These are phyloP conservation scores for Steinernema khuongi DNA, from an alignment of 1,140 invertebrate species.

Conservation along the genomic window DNA sequence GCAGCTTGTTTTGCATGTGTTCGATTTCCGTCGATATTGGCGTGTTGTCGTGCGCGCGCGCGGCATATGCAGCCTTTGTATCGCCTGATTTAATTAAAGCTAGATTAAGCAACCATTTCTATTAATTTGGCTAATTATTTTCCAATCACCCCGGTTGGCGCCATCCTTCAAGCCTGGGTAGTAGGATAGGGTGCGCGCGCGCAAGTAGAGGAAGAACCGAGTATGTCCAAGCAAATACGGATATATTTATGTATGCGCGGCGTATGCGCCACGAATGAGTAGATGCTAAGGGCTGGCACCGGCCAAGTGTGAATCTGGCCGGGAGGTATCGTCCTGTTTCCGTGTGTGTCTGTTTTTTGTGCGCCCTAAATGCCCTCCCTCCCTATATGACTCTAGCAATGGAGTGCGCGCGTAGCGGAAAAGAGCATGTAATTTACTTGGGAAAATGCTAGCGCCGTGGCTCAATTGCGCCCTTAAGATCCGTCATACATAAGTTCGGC, in stretches of 20 bases:
- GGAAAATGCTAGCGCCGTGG: background rate
- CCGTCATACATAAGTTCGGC: slow-evolving; percentile 1
- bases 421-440: background rate
- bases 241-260: slow-evolving; percentile 11
- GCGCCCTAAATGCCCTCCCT: background rate
- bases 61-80: background rate
- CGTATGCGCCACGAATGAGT: slow-evolving; percentile 6
- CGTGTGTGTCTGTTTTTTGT: background rate
- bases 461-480: background rate
- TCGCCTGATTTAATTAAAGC: background rate
- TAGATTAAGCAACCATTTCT: background rate
- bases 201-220: background rate
- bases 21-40: background rate
- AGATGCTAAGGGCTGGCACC: background rate
- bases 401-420: background rate
- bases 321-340: background rate
- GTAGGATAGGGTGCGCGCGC: background rate
- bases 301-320: background rate
- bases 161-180: background rate
- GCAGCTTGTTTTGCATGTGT: background rate
- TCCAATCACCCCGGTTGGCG: background rate
- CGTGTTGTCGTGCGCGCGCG: background rate
- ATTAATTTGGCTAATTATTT: slow-evolving; percentile 14
- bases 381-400: background rate
- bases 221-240: slow-evolving; percentile 8